phyloP scores from a whole-genome alignment of 1,140 invertebrate genomes.

The Alviniconcha marisindica region DNA sequence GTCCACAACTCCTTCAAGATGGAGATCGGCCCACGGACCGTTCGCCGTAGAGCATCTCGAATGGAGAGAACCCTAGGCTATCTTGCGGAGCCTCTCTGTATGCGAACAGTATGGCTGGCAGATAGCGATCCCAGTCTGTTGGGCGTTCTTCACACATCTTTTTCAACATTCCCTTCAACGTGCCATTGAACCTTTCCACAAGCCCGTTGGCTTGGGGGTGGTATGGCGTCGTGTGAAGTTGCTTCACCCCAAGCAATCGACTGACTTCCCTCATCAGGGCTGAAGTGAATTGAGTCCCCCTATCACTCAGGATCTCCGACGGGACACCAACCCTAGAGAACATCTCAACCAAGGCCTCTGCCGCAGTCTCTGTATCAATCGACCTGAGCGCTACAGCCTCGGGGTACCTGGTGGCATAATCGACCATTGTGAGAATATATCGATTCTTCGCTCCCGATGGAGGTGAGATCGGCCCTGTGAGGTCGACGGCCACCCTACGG shows the following conservation, averaged over 20 bases:
- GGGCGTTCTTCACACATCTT: constrained; percentile 50
- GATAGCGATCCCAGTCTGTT: constrained; percentile 67
- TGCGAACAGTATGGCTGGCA: constrained; percentile 44
- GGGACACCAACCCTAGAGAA: constrained; percentile 75
- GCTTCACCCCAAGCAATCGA: constrained; percentile 42
- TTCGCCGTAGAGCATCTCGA: constrained; percentile 36
- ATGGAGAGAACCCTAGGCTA: constrained; percentile 32
- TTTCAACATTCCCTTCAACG: constrained; percentile 56
- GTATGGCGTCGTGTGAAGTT: constrained; percentile 44
- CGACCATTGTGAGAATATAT: constrained; percentile 50
- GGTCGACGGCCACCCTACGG: constrained; percentile 50
- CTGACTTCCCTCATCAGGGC: constrained; percentile 40
- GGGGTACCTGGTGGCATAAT: constrained; percentile 49
- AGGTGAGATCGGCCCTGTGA: constrained; percentile 48
- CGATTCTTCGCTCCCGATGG: constrained; percentile 42
- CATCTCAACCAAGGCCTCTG: constrained; percentile 50
- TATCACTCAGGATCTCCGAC: constrained; percentile 50
- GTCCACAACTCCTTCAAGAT: constrained; percentile 60
- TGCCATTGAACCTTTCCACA: constrained; percentile 51
- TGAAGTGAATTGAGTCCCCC: constrained; percentile 45
- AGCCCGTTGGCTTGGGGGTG: constrained; percentile 43
- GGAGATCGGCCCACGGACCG: constrained; percentile 22
- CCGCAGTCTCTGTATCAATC: constrained; percentile 44
- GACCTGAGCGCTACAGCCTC: constrained; percentile 42
- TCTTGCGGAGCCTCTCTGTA: constrained; percentile 39